Percentiles rank a stretch among this genome's conserved stretches.
phyloP scores from a whole-genome alignment of 2,113 vertebrate species.

The Stercorarius parasiticus region DNA sequence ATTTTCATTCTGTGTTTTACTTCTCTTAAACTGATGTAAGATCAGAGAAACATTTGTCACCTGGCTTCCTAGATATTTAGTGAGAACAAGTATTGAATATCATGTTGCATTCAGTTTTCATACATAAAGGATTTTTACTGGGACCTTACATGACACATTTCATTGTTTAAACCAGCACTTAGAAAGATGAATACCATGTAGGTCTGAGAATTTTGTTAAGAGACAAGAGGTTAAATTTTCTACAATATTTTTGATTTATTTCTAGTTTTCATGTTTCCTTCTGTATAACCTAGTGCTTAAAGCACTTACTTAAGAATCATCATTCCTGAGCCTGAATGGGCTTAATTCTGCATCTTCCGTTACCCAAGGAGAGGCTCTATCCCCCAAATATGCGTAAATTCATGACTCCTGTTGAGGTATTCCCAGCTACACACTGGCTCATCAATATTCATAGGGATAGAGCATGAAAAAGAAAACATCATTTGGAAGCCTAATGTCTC shows the following conservation, averaged over 20 bases:
- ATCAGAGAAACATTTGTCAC: slow-evolving; percentile 43
- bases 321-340: not conserved
- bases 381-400: not conserved
- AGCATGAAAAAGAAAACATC: slow-evolving; percentile 29
- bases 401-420: not conserved
- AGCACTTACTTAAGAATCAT: not conserved
- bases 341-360: not conserved
- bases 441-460: slow-evolving; percentile 46
- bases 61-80: slow-evolving; percentile 4
- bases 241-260: slow-evolving; percentile 20
- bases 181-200: not conserved
- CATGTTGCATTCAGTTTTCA: not conserved
- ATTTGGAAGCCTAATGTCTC: slow-evolving; percentile 31
- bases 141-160: slow-evolving; percentile 40
- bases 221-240: slow-evolving; percentile 17
- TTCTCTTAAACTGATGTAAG: slow-evolving; percentile 17
- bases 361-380: not conserved
- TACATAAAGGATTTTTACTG: slow-evolving; percentile 25
- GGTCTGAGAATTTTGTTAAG: slow-evolving; percentile 14
- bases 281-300: not conserved
- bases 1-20: not conserved
- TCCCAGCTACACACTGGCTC: not conserved
- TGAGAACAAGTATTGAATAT: slow-evolving; percentile 3
- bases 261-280: not conserved
- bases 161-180: slow-evolving; percentile 15